Evolutionary conservation across 1,140 invertebrate genomes (phyloP), one percentile per base, ranked within the genome.

Genomic region (Neuroterus valhalla): DNA sequence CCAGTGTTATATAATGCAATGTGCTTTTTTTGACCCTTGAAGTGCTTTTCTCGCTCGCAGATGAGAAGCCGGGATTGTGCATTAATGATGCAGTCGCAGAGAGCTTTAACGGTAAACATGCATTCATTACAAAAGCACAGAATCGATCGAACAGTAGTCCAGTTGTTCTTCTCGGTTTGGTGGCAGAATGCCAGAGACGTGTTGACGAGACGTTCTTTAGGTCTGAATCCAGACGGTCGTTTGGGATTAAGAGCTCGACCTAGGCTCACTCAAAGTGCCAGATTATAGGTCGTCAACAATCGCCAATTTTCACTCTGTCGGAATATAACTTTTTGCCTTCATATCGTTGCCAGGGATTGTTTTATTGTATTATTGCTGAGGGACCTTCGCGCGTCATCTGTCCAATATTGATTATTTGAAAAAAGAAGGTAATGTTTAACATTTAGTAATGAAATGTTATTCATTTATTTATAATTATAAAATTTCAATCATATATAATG

Each of bases 181-280:
- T 62, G 55, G 55, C 55, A 62, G n/a, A 26, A 31, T 62, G 55
- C 55, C 55, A 62, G 55, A 31, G 23, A 62, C 55, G 55, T 62
- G 55, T 62, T 62, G 55, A 62, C 55, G 55, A 31, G 55, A 62
- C 55, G 55, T 62, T 62, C 26, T n/a, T 62, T 14, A 62, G 55
- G 26, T 23, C 55, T 1, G 21, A 62, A n/a, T 62, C 23, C 55
- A 62, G 55, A 62, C 11, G 55, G 23, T 62, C 14, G 55, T 62
- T 62, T 26, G 15, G 31, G 55, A 62, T 62, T 38, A 62, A 62
- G 55, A 62, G 55, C n/a, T 62, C 55, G 48, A 62, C 55, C 55
- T 62, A 23, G 23, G 12, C 55, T 15, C 55, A 26, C 55, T 23
- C 26, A 26, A 62, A 62, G 31, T 62, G 55, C 55, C 26, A 38